Percentiles rank a stretch among this genome's conserved stretches.
phyloP scores from a whole-genome alignment of 2,113 vertebrate species.

The Anthoscopus minutus region DNA sequence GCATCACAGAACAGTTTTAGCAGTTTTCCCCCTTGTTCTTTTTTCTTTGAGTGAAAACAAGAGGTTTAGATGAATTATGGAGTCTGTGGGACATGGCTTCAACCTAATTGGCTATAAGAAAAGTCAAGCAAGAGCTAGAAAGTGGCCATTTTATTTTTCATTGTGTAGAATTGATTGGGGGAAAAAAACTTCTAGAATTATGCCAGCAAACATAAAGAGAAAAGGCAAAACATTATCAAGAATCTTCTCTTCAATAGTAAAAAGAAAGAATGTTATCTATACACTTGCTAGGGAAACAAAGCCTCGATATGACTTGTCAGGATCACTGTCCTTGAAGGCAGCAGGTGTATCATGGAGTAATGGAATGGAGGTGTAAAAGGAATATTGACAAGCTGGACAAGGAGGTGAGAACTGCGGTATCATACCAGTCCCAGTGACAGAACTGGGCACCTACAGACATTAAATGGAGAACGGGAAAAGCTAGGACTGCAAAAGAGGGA shows the following conservation, averaged over 20 bases:
- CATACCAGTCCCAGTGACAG: background rate
- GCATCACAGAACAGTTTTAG: background rate
- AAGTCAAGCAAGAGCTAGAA: background rate
- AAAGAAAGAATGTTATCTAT: background rate
- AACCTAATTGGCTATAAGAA: background rate
- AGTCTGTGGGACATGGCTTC: background rate
- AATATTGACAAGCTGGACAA: background rate
- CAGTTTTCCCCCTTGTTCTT: background rate
- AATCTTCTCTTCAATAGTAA: background rate
- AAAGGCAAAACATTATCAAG: background rate
- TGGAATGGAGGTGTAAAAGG: background rate
- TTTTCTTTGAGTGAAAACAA: background rate
- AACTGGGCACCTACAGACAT: background rate
- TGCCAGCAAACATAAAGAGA: background rate
- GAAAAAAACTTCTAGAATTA: background rate
- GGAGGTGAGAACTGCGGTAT: background rate
- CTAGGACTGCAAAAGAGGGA: background rate
- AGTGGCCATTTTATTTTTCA: background rate
- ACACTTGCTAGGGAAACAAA: background rate
- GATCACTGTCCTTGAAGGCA: background rate
- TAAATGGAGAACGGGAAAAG: background rate
- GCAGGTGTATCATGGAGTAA: background rate
- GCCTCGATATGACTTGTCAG: background rate
- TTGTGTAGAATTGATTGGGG: background rate
- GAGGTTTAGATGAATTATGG: background rate